phyloP scores from a whole-genome alignment of 2,797 vertebrate species.

The Australoheros facetus region DNA sequence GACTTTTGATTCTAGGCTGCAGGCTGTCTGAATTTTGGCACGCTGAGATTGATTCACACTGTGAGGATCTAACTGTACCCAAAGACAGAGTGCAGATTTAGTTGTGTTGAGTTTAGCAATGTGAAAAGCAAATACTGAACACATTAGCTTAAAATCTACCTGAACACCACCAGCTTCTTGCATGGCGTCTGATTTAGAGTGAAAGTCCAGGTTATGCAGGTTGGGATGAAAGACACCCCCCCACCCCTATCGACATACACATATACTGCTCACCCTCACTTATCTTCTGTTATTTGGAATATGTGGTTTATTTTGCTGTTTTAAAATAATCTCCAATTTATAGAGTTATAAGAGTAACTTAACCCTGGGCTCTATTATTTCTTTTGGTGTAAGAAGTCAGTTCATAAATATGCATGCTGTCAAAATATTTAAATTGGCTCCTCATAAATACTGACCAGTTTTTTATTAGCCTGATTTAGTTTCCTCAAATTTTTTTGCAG shows the following conservation, averaged over 20 bases:
- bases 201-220: not conserved
- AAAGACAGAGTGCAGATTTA: rapidly evolving
- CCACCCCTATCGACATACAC: too few relatives aligned
- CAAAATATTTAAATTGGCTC: not conserved
- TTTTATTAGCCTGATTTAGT: not conserved
- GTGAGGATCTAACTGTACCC: not conserved
- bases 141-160: not conserved
- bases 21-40: too few relatives aligned
- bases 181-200: not conserved
- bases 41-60: not conserved
- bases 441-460: not conserved
- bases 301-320: not conserved
- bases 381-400: too few relatives aligned
- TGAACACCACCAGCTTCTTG: not conserved
- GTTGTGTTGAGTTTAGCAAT: not conserved
- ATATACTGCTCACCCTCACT: not conserved
- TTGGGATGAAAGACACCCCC: not conserved
- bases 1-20: too few relatives aligned
- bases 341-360: too few relatives aligned
- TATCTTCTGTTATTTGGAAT: not conserved
- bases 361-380: too few relatives aligned
- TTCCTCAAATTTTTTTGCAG: not conserved
- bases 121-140: not conserved
- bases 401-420: not conserved
- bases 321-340: too few relatives aligned